A percentile compares a stretch with the other conserved stretches of the same genome.
Conservation (phyloP, 2,797 vertebrate species). For the Emys orbicularis region DNA sequence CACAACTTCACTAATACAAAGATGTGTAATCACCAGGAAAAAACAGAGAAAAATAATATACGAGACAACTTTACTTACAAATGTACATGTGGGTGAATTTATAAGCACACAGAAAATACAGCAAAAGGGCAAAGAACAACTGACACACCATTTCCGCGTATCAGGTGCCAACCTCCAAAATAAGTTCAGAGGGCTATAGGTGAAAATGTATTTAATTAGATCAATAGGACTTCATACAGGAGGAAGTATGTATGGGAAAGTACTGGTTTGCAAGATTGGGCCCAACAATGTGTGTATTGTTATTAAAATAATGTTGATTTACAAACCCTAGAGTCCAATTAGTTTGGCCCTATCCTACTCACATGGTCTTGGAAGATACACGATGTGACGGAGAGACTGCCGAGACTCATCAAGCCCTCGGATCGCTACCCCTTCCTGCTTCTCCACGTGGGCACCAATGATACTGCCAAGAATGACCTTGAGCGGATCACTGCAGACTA, state of each 20-base stretch:
- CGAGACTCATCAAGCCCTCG: too few species aligned
- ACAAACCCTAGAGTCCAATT: not conserved
- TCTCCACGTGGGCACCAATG: too few species aligned
- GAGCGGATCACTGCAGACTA: too few species aligned
- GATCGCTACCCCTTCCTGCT: too few species aligned
- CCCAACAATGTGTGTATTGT: not conserved
- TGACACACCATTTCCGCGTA: not conserved
- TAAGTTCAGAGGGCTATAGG: not conserved
- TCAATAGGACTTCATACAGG: not conserved
- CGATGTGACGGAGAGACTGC: too few species aligned
- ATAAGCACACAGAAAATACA: not conserved
- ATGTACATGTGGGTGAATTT: not conserved
- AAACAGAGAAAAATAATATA: rapidly evolving
- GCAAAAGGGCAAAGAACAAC: not conserved
- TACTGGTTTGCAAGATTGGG: not conserved
- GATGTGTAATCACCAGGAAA: not conserved
- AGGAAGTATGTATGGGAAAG: rapidly evolving
- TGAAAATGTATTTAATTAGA: slow-evolving; percentile 12
- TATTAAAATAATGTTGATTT: slow-evolving; percentile 38
- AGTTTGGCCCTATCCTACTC: not conserved
- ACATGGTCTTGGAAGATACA: slow-evolving; percentile 31
- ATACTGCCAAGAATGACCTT: too few species aligned
- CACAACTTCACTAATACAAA: not conserved
- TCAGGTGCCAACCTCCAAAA: not conserved
- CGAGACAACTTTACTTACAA: not conserved